Evolutionary conservation across 2,113 vertebrate genomes (phyloP).

Genomic region (Sander lucioperca): DNA sequence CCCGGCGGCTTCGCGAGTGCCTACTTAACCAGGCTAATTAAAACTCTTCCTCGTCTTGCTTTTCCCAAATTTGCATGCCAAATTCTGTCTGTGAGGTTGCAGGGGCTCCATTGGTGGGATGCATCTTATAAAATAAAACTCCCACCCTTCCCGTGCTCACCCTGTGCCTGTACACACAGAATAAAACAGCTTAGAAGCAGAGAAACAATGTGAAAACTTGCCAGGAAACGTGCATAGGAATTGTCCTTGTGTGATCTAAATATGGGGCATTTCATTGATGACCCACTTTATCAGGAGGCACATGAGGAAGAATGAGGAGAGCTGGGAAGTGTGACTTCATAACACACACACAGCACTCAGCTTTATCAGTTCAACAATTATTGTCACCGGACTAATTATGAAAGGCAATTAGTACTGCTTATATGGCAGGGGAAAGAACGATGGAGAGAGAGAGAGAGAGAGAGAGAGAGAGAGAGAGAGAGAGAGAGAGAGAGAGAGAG

Average conservation of each 20-base stretch:
- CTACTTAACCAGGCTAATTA: conserved; percentile 83
- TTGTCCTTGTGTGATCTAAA: conserved; percentile 63
- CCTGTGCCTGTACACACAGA: not conserved
- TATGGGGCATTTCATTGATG: conserved; percentile 76
- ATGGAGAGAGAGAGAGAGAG: conserved; percentile 28
- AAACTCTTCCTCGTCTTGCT: conserved; percentile 81
- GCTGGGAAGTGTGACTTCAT: conserved; percentile 50
- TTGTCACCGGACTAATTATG: conserved; percentile 85
- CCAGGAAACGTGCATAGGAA: conserved; percentile 35
- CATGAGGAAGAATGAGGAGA: conserved; percentile 56
- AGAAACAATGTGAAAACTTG: conserved; percentile 49
- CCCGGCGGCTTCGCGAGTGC: conserved; percentile 69
- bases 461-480: conserved; percentile 46
- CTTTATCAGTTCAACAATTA: conserved; percentile 81
- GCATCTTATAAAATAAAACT: conserved; percentile 30
- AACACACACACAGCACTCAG: conserved; percentile 27
- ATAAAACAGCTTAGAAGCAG: not conserved
- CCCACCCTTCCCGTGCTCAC: not conserved
- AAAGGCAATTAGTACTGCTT: conserved; percentile 85
- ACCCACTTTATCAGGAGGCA: conserved; percentile 80
- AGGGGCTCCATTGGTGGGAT: conserved; percentile 51
- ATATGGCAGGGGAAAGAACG: conserved; percentile 65
- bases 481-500: not conserved
- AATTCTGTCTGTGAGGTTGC: conserved; percentile 66
- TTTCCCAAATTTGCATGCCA: conserved; percentile 70